Conservation (phyloP, 30 jellyfish, hydroid and myxozoan genomes). For the Turritopsis dohrnii region DNA sequence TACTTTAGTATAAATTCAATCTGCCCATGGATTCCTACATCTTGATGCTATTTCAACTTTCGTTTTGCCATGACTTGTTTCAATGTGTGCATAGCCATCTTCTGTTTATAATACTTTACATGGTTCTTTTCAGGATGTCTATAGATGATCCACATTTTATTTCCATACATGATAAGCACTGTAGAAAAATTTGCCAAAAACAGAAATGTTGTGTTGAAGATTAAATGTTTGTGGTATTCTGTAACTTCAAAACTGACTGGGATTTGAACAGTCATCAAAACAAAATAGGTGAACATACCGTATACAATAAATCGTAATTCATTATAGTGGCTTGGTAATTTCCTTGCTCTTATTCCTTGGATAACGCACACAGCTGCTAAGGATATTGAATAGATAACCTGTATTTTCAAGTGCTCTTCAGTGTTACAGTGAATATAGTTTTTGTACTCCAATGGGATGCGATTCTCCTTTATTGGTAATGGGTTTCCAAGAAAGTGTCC, state of each 20-base stretch:
- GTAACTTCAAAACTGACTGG: neutral
- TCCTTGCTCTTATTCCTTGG: slow-evolving; percentile 13
- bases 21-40: too few relatives aligned
- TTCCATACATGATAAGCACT: neutral
- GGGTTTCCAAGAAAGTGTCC: neutral
- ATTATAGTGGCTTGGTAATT: neutral
- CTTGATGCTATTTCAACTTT: too few relatives aligned
- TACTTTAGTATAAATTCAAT: too few relatives aligned
- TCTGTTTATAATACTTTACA: neutral
- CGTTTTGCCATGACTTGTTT: neutral
- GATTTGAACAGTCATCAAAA: neutral
- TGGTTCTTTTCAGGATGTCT: neutral
- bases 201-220: neutral
- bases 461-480: neutral
- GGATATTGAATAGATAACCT: neutral
- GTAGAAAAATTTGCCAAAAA: neutral
- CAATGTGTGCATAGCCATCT: neutral
- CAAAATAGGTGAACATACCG: neutral
- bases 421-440: neutral
- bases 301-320: neutral
- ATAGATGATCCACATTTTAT: neutral
- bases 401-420: neutral
- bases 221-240: neutral
- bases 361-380: neutral
- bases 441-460: neutral